phyloP scores from a whole-genome alignment of 2,113 vertebrate genomes.

The mouse (Mus musculus) region DNA sequence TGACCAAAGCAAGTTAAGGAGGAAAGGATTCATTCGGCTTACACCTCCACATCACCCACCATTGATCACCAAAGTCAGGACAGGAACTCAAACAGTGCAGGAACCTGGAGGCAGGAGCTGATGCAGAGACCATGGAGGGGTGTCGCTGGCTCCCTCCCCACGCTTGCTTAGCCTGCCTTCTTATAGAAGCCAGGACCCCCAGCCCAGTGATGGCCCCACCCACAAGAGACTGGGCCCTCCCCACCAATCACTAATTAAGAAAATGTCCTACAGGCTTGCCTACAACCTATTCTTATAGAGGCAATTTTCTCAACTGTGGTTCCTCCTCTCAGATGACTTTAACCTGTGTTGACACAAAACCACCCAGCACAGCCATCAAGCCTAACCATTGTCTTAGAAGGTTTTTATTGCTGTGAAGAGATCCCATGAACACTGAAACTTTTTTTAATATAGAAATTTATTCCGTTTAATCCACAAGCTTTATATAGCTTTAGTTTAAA shows the following conservation, averaged over 20 bases:
- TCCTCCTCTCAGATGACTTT: neutral
- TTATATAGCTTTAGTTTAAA: conserved; percentile 93
- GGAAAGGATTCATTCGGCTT: neutral
- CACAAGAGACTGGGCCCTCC: neutral
- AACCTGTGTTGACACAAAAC: neutral
- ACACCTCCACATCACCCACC: neutral
- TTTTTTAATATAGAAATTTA: conserved; percentile 90
- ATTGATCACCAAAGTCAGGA: neutral
- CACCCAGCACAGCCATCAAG: neutral
- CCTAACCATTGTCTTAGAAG: neutral
- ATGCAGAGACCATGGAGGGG: neutral
- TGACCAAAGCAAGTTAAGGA: neutral
- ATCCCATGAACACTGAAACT: neutral
- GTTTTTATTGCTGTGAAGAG: neutral
- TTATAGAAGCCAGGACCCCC: neutral
- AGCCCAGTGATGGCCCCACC: neutral
- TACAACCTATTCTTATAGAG: neutral
- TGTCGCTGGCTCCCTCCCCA: neutral
- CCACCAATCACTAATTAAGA: neutral
- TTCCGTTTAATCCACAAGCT: conserved; percentile 92
- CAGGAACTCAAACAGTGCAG: neutral
- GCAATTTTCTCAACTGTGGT: neutral
- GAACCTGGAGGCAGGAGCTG: neutral
- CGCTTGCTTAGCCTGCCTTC: neutral
- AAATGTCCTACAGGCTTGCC: neutral